Percentiles rank a stretch among this genome's conserved stretches.
These are phyloP conservation scores for Metridium senile DNA, from an alignment of 92 coral and sea anemone species.

Conservation along the genomic window DNA sequence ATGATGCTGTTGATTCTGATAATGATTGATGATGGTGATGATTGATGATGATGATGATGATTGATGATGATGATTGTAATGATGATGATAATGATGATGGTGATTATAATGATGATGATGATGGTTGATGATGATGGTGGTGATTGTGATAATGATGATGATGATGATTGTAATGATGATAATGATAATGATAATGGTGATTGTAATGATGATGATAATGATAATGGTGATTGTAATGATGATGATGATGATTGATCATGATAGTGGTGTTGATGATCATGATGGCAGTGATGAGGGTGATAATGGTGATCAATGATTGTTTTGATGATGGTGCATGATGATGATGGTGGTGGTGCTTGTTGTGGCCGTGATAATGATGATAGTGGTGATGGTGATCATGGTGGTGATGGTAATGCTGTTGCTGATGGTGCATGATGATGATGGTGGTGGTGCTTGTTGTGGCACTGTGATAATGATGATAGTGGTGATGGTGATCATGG, in stretches of 20 bases:
- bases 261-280: too few species aligned
- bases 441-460: not conserved
- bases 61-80: not conserved
- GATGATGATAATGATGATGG: not conserved
- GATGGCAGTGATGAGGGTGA: too few species aligned
- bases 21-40: too few species aligned
- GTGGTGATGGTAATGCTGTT: not conserved
- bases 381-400: too few species aligned
- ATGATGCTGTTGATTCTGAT: too few species aligned
- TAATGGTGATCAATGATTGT: not conserved
- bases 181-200: not conserved
- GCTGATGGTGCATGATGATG: not conserved
- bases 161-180: too few species aligned
- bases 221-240: not conserved
- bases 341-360: not conserved
- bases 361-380: too few species aligned
- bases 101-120: too few species aligned
- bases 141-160: too few species aligned
- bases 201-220: not conserved
- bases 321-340: not conserved
- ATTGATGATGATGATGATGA: too few species aligned
- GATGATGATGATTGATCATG: too few species aligned
- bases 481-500: not conserved
- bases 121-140: too few species aligned
- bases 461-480: not conserved